Conservation (phyloP, 1,140 invertebrate species). For the Meloidogyne exigua region DNA sequence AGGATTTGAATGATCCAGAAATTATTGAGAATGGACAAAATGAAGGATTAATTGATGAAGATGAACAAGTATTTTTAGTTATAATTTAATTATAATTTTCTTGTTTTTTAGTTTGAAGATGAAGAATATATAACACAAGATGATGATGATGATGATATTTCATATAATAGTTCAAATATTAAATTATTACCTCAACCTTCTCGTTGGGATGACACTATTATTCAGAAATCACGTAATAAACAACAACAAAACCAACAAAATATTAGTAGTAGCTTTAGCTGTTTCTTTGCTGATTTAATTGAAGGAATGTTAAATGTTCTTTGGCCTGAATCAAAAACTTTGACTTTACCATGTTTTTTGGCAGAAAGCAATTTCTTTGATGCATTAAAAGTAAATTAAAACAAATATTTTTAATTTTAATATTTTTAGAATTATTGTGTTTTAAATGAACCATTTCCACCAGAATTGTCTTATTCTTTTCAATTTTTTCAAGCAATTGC, state of each 20-base stretch:
- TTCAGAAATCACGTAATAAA: background rate
- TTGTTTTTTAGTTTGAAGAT: constrained; percentile 4
- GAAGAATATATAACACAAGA: background rate
- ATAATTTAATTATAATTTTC: background rate
- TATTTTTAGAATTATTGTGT: constrained; percentile 42
- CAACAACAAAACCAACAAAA: background rate
- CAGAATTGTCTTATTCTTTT: constrained; percentile 37
- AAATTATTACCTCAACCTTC: constrained; percentile 12
- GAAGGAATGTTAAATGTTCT: constrained; percentile 21
- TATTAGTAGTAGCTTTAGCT: background rate
- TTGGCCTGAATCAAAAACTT: constrained; percentile 46
- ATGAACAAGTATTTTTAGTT: background rate
- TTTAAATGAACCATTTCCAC: constrained; percentile 35
- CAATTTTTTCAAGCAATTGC: constrained; percentile 45
- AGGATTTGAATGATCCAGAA: background rate
- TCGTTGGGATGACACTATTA: constrained; percentile 9
- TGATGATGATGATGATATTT: constrained; percentile 13
- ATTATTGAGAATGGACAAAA: background rate
- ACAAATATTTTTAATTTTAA: background rate
- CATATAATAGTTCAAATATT: constrained; percentile 3
- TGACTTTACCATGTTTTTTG: constrained; percentile 42
- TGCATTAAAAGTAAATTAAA: constrained; percentile 37
- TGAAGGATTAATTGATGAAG: background rate
- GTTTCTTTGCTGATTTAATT: constrained; percentile 16
- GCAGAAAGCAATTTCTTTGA: constrained; percentile 45